Evolutionary conservation across 1,140 invertebrate genomes (phyloP), one percentile per base, ranked within the genome.

Genomic region (Drosophila melanogaster): DNA sequence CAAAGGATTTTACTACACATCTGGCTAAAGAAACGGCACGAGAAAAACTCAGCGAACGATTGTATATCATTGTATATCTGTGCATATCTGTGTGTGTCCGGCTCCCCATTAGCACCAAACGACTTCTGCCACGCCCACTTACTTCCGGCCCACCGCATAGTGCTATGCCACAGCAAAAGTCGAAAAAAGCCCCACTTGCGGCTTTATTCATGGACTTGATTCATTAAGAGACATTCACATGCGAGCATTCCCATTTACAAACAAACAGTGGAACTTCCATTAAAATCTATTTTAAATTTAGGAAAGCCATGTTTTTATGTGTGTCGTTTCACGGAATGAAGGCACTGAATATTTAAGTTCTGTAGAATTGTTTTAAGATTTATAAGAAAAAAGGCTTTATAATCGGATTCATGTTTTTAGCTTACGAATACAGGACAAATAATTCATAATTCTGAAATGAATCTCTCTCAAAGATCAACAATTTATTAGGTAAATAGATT

Each of bases 1-100:
- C 62, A 67, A 89, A 71, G 83, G 83, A 87, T 80, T 89, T 80
- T 79, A 69, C 80, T 84, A 64, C 71, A 49, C 53, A 66, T 47
- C 59, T 53, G 66, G 72, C 55, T 60, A 62, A 66, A 51, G 69
- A 49, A 71, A 64, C 38, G 40, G 46, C 47, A 26, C 33, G 19
- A 30, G 47, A 37, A 33, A 40, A 57, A 35, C 37, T 22, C 35
- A 38, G 47, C 67, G 26, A 59, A 59, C 44, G 17, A 49, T n/a
- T 66, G n/a, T 37, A n/a, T n/a, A n/a, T n/a, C n/a, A n/a, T 4
- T 37, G 10, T 35, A 35, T 35, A 10, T 37, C 1, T 37, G 14
- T 37, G n/a, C n/a, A 5, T 30, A 4, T 54, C 4, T 60, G 1
- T 24, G 37, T 57, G 46, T 51, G 67, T 81, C 50, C 65, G 57